phyloP scores from a whole-genome alignment of 2,797 vertebrate genomes.

The Paramormyrops hopkinsi region DNA sequence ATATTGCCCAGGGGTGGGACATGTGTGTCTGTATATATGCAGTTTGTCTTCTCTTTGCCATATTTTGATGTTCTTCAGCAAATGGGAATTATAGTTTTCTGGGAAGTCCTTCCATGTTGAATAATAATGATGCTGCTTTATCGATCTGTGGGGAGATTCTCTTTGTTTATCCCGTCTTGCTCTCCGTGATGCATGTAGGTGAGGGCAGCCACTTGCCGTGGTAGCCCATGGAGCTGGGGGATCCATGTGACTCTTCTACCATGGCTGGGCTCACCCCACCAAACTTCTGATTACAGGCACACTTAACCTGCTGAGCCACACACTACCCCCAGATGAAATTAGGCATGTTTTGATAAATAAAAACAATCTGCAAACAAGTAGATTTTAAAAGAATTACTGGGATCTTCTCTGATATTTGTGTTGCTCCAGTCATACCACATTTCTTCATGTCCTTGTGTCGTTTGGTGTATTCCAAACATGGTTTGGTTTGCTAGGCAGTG shows the following conservation, averaged over 20 bases:
- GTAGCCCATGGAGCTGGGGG: background rate
- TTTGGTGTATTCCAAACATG: background rate
- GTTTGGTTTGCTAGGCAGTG: background rate
- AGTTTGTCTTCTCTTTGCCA: background rate
- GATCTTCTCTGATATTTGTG: background rate
- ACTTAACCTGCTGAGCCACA: background rate
- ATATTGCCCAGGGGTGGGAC: background rate
- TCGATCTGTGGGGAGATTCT: background rate
- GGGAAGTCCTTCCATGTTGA: background rate
- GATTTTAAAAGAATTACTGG: background rate
- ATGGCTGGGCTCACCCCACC: background rate
- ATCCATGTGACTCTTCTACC: background rate
- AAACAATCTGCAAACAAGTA: background rate
- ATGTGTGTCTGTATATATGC: background rate
- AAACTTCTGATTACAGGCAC: background rate
- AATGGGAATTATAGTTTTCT: constrained; percentile 28
- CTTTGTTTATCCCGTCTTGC: background rate
- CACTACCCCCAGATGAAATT: background rate
- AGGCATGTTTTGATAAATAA: background rate
- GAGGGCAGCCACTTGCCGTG: background rate
- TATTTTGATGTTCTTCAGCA: background rate
- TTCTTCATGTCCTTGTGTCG: background rate
- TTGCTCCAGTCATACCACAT: background rate
- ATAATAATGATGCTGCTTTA: background rate
- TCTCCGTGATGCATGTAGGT: background rate